Base-by-base conservation (phyloP, 2,888 invertebrate species). In the Melanotus villosus region DNA sequence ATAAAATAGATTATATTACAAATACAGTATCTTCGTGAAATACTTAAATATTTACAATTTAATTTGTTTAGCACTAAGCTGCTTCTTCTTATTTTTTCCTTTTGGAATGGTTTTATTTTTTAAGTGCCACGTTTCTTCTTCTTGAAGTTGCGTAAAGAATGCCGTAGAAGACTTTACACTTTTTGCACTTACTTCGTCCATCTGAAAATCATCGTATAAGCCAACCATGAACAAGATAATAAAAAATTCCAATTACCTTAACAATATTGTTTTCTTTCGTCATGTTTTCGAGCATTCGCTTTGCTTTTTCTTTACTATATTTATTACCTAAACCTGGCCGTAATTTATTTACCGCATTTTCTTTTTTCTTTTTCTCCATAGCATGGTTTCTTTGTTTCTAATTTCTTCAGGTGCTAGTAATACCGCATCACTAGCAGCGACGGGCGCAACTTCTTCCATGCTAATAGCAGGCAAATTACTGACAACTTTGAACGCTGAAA, bases 391-490 rank as follows among this genome's bases (percentile, higher is more conserved):
- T 90, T 75, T 96, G 96, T 84, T 92, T 95, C 80, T 91, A 0
- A 98, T 88, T 89, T 99, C 98, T 85, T 98, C 95, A 0, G 99
- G 98, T 14, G 98, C 98, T 72, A 98, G 86, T 34, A 97, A 84
- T 1, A 92, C 88, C 2, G 93, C 94, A 84, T 96, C 93, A 79
- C 93, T 96, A 0, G 92, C 89, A n/a, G 93, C 91, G 4, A 95
- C 88, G 0, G 98, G 98, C 0, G 97, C 96, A 5, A 98, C 97
- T 85, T 99, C 99, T 84, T 99, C 99, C 90, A 98, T 94, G 26
- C 88, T 90, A 56, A 99, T 91, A 0, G 97, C 95, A 0, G 98
- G 95, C 71, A 95, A 88, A 82, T 99, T 98, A 68, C 91, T 93
- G 3, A 99, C 89, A 68, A 99, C 93, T 85, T 93, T 95, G 1